phyloP scores from a whole-genome alignment of 37 sponge, comb jelly and placozoan genomes.

The Diacarnus erythraeanus region DNA sequence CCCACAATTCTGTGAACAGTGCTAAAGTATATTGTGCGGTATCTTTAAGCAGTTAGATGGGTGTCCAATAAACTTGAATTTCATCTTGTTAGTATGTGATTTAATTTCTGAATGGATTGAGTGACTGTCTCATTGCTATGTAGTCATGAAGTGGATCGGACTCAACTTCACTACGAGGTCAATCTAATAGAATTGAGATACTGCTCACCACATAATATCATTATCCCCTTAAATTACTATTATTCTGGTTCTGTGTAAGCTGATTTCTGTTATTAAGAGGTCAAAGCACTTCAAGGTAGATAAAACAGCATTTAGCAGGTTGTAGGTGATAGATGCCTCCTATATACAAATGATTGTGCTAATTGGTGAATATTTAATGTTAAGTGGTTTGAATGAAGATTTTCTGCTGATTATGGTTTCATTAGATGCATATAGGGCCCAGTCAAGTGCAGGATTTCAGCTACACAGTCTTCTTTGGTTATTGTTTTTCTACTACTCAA shows the following conservation, averaged over 20 bases:
- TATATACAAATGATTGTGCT: background rate
- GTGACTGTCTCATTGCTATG: no score
- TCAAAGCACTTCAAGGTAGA: background rate
- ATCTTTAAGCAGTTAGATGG: background rate
- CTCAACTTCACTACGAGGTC: no score
- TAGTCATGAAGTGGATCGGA: no score
- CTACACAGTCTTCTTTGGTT: background rate
- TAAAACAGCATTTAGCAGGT: slow-evolving; percentile 14
- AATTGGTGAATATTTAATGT: slow-evolving; percentile 3
- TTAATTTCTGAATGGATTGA: no score
- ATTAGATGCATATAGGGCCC: background rate
- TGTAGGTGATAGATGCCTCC: slow-evolving; percentile 10
- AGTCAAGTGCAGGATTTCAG: slow-evolving; percentile 2
- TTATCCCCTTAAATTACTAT: no score
- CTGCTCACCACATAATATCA: no score
- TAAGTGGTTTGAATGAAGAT: slow-evolving; percentile 8
- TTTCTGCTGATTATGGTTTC: background rate
- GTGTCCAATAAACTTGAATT: no score
- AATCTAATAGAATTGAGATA: no score
- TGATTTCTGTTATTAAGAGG: background rate
- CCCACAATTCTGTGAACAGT: slow-evolving; percentile 1
- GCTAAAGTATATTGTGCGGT: background rate
- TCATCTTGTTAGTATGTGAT: no score
- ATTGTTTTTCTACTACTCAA: slow-evolving; percentile 10
- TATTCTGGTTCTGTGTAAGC: no score